These are phyloP conservation scores for Trissolcus japonicus DNA, from an alignment of 2,888 invertebrate genomes.

Conservation along the genomic window DNA sequence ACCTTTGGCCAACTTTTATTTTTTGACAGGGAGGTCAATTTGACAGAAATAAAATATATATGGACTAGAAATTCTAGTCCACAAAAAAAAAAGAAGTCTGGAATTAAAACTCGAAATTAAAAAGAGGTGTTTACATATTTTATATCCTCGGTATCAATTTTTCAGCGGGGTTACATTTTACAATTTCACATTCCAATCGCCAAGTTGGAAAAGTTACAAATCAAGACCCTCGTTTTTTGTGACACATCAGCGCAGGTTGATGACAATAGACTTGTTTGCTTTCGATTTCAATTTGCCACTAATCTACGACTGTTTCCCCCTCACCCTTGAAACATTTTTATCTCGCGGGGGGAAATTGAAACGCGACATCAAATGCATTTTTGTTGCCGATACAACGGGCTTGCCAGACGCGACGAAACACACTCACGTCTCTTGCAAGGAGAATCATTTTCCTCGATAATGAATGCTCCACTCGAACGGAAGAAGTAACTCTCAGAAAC, in stretches of 20 bases:
- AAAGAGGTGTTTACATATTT: no score
- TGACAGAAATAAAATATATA: no score
- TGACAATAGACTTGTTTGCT: neutral
- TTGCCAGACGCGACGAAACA: slow-evolving; percentile 14
- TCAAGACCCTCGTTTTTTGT: slow-evolving; percentile 2
- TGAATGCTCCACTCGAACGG: slow-evolving; percentile 20
- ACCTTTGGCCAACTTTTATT: no score
- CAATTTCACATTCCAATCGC: no score
- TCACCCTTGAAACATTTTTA: no score
- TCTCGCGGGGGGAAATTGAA: slow-evolving; percentile 23
- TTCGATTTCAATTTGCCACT: slow-evolving; percentile 14
- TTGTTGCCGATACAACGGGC: slow-evolving; percentile 18
- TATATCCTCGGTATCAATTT: no score
- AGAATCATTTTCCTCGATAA: slow-evolving; percentile 28
- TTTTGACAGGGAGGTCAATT: no score
- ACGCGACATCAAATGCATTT: slow-evolving; percentile 29
- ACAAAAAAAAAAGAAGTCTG: no score
- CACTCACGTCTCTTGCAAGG: slow-evolving; percentile 11
- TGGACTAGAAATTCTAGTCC: no score
- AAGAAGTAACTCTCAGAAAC: neutral
- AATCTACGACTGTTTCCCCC: slow-evolving; percentile 1
- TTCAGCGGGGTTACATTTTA: no score
- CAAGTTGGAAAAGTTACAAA: no score
- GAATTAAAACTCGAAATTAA: no score
- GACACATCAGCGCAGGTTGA: neutral